Base-by-base conservation (phyloP, 2,888 invertebrate genomes). In the Eucera pruinosa region DNA sequence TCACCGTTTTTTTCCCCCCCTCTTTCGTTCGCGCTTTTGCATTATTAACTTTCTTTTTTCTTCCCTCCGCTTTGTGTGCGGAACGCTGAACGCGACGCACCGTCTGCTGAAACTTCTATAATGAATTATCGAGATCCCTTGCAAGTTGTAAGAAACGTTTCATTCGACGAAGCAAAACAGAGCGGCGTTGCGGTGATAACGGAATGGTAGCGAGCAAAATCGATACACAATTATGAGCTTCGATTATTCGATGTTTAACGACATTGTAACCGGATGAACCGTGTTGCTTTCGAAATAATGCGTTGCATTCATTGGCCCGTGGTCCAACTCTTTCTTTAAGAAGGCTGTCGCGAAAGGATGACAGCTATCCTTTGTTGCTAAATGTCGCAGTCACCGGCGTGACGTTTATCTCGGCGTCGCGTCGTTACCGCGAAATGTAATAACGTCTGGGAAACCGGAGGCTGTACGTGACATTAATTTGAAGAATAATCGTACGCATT, bases 161-260 rank as follows among this genome's bases (percentile, higher is more conserved):
- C 60, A 41, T 33, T 41, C 52, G 54, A 33, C 27, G 6, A 23
- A 55, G 55, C 47, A 43, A 23, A 57, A 11, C n/a, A n/a, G n/a
- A n/a, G n/a, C 23, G 39, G 61, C 61, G 70, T 57, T 58, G 47
- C 15, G 23, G 25, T 64, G 78, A 74, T 74, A 84, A 68, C 65
- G 64, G 73, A 67, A 76, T 60, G 50, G 58, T 30, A 25, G 47
- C 66, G 55, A 25, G 5, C 20, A n/a, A 55, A 81, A 86, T 84
- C 86, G 82, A 86, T 84, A 60, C 65, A 45, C 70, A 82, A 86
- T 84, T 80, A 73, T 71, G 84, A 74, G 86, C 57, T 67, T 57
- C 55, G 68, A 55, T 72, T 83, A 60, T 66, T 55, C 68, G 68
- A 82, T 85, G 68, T 68, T 82, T 85, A 74, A 57, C 68, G 54